phyloP scores from a whole-genome alignment of 2,797 vertebrate species.

The Acanthurus lineatus region DNA sequence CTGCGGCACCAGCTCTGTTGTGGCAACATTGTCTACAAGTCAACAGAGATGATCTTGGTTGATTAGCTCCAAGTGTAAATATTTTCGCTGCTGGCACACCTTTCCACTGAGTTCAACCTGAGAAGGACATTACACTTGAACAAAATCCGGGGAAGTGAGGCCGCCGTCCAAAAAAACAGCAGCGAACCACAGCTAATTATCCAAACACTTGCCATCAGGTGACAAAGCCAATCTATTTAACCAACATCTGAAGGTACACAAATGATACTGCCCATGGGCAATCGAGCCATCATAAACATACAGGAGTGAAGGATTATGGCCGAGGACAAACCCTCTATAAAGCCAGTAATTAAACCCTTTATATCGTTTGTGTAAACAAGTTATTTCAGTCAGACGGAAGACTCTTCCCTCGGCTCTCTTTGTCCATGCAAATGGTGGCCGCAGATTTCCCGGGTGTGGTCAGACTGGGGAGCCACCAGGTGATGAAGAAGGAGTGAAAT shows the following conservation, averaged over 20 bases:
- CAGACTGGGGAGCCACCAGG: conserved; percentile 78
- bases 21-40: conserved; percentile 82
- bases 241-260: conserved; percentile 41
- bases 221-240: conserved; percentile 50
- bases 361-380: conserved; percentile 60
- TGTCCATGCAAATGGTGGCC: conserved; percentile 85
- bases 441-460: conserved; percentile 87
- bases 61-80: conserved; percentile 81
- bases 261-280: conserved; percentile 10
- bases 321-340: conserved; percentile 32
- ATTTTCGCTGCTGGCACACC: conserved; percentile 71
- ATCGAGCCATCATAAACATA: conserved; percentile 26
- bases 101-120: conserved; percentile 62
- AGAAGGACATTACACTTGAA: conserved; percentile 10
- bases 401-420: conserved; percentile 67
- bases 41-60: conserved; percentile 79
- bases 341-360: conserved; percentile 43
- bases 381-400: conserved; percentile 78
- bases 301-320: conserved; percentile 26
- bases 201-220: conserved; percentile 62
- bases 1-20: conserved; percentile 75
- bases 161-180: conserved; percentile 25
- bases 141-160: background rate
- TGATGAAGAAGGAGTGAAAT: conserved; percentile 82
- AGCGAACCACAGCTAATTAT: conserved; percentile 63